Base-by-base conservation (phyloP, 1,140 invertebrate species). In the Drosophila lacteicornis region DNA sequence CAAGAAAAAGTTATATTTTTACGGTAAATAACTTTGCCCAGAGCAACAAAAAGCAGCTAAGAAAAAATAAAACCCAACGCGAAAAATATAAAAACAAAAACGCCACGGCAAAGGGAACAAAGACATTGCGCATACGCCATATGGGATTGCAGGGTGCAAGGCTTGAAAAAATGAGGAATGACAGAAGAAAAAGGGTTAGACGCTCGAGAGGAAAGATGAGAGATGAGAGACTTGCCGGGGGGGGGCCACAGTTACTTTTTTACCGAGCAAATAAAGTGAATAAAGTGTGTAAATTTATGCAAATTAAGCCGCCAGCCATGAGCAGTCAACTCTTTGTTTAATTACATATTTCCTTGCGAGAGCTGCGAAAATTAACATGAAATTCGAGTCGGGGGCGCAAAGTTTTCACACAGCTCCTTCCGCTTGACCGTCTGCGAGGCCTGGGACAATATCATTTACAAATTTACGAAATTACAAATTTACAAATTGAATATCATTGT, bases 1-100 rank as follows among this genome's bases (percentile, higher is more conserved):
- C 46, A 74, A 49, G 50, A 62, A 82, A 87, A 86, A 76, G 70
- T 86, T 87, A 74, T 79, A 76, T 87, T 87, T 86, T 80, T 68
- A 82, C 84, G 67, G 75, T 74, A 80, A 83, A 79, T 82, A 87
- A 66, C 59, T 51, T 75, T 63, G 66, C 76, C 55, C 59, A 82
- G 49, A 76, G 83, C 67, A 66, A 63, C 27, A 27, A 53, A 77
- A 70, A 70, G 51, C 30, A 33, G 30, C 30, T 0, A 36, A 36
- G 9, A 11, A 36, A 11, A 36, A 36, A 36, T 51, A 82, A 74
- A 50, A 49, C 12, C 27, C 49, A 36, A 47, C 25, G 38, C 22
- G 15, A 57, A 61, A 69, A 42, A 55, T 61, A 38, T 22, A 22
- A 22, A 22, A 22, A 22, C 1, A 22, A 74, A 47, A 42, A 30